Evolutionary conservation across 1,140 invertebrate genomes (phyloP), one percentile per base, ranked within the genome.

Genomic region (Pemphigus obesinymphae): DNA sequence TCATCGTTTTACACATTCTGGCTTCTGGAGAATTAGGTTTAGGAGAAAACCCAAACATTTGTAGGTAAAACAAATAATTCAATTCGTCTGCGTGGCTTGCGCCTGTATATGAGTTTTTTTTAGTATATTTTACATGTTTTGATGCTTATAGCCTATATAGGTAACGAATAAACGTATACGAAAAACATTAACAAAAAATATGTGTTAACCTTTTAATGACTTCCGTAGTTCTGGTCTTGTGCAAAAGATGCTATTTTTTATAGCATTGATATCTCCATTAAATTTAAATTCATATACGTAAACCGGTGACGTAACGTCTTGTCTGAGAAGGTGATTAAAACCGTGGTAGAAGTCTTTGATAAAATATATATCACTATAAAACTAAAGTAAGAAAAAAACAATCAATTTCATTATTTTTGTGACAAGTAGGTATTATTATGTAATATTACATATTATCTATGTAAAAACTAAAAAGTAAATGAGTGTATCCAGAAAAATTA

Each of bases 61-160:
- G 23, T 7, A 20, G 31, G n/a, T 75, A 70, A 40, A 85, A 85
- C 20, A 85, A 61, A 58, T 84, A 84, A 34, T 43, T 45, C n/a
- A 85, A 45, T 55, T 85, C 84, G 40, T 85, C 84, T 15, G 58
- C 82, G 45, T 85, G 84, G 23, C 83, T 80, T 23, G 83, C 82
- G 48, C 84, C 84, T 84, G n/a, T 66, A 63, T 13, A 63, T 8
- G 2, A 80, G 55, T 45, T 61, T 80, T 80, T 80, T 80, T 8
- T 37, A 80, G n/a, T n/a, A n/a, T n/a, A n/a, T n/a, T n/a, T n/a
- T n/a, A n/a, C n/a, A n/a, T n/a, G n/a, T n/a, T n/a, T n/a, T n/a
- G n/a, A n/a, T n/a, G n/a, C n/a, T n/a, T n/a, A n/a, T n/a, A n/a
- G n/a, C n/a, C n/a, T n/a, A n/a, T n/a, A n/a, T n/a, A n/a, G n/a